phyloP scores from a whole-genome alignment of 2,113 vertebrate species.

The Hippocampus abdominalis region DNA sequence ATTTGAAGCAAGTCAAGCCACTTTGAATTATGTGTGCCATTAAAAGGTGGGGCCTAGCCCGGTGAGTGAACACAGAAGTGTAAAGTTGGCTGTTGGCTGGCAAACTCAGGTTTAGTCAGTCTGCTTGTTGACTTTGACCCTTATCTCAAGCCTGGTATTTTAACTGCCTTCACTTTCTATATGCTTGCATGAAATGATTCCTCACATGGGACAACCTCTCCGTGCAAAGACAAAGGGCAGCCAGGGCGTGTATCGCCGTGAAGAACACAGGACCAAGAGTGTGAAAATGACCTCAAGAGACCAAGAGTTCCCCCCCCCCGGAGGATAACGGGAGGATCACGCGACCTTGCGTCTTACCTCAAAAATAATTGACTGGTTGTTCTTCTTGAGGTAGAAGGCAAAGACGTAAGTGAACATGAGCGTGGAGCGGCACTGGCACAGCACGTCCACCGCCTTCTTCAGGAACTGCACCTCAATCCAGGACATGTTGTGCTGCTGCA shows the following conservation, averaged over 20 bases:
- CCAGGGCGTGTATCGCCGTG: neutral
- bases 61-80: too few species aligned
- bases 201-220: too few species aligned
- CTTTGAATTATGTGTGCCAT: too few species aligned
- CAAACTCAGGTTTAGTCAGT: too few species aligned
- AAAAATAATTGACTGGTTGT: slow-evolving; percentile 99
- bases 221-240: neutral
- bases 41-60: too few species aligned
- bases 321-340: neutral
- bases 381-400: slow-evolving; percentile 99
- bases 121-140: neutral
- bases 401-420: slow-evolving; percentile 99
- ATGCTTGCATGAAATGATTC: neutral
- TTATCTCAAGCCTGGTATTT: neutral
- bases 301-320: neutral
- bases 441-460: slow-evolving; percentile 98
- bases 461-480: slow-evolving; percentile 99
- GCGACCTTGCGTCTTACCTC: slow-evolving; percentile 75
- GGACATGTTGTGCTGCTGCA: slow-evolving; percentile 99
- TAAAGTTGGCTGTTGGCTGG: too few species aligned
- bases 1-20: too few species aligned
- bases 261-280: neutral
- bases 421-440: slow-evolving; percentile 99
- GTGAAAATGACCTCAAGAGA: neutral
- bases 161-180: neutral